A percentile compares a stretch with the other conserved stretches of the same genome.
phyloP scores from a whole-genome alignment of 2,797 vertebrate species.

The Morelia viridis region DNA sequence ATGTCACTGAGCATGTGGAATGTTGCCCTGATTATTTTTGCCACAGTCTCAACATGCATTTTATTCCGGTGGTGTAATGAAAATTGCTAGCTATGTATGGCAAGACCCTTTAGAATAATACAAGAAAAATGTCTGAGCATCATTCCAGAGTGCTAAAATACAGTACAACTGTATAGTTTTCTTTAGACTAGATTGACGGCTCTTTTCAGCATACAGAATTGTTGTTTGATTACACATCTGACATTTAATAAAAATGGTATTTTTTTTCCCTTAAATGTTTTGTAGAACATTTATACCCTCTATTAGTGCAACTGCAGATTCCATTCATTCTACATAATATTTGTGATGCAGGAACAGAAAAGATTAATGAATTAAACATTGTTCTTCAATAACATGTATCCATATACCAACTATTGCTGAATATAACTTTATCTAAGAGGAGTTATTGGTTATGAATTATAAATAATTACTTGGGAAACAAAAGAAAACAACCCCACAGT shows the following conservation, averaged over 20 bases:
- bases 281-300: background rate
- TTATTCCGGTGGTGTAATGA: background rate
- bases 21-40: background rate
- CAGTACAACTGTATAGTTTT: background rate
- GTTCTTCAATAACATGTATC: slow-evolving; percentile 5
- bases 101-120: background rate
- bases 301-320: background rate
- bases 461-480: slow-evolving; percentile 36
- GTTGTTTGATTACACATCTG: background rate
- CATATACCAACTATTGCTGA: background rate
- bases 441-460: background rate
- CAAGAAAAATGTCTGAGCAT: background rate
- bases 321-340: background rate
- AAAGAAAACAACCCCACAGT: background rate
- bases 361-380: background rate
- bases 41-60: background rate
- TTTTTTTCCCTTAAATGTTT: slow-evolving; percentile 20
- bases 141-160: background rate
- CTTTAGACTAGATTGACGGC: background rate
- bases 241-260: slow-evolving; percentile 33
- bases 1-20: background rate
- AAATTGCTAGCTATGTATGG: background rate
- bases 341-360: background rate
- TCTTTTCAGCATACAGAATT: slow-evolving; percentile 18
- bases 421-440: slow-evolving; percentile 15